These are phyloP conservation scores for Pyrrhia umbra DNA, from an alignment of 2,888 invertebrate genomes.

Conservation along the genomic window DNA sequence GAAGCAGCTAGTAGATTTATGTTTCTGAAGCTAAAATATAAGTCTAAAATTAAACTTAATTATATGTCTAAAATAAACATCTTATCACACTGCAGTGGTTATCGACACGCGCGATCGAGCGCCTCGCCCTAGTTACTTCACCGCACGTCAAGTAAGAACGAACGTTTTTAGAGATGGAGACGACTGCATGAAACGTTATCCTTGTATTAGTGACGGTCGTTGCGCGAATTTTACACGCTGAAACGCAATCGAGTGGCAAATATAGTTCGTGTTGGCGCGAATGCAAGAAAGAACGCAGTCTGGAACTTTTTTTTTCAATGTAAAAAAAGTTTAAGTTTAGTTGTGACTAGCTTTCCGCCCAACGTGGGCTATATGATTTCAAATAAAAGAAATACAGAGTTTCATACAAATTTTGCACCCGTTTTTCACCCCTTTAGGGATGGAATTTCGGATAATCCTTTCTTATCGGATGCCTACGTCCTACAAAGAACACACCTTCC, in stretches of 20 bases:
- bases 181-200: constrained; percentile 57
- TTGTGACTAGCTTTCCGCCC: constrained; percentile 6
- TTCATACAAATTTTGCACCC: too few species aligned
- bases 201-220: constrained; percentile 53
- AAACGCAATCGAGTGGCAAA: constrained; percentile 45
- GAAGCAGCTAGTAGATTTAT: too few species aligned
- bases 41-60: too few species aligned
- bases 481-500: too few species aligned
- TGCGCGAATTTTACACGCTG: constrained; percentile 45
- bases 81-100: constrained; percentile 17
- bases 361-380: too few species aligned
- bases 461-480: too few species aligned
- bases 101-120: constrained; percentile 26
- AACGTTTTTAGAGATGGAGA: constrained; percentile 42
- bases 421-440: too few species aligned
- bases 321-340: constrained; percentile 11
- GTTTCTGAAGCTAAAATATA: too few species aligned
- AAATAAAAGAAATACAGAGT: too few species aligned
- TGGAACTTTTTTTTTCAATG: constrained; percentile 3
- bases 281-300: constrained; percentile 31
- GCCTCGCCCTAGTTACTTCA: constrained; percentile 19
- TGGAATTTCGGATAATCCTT: too few species aligned
- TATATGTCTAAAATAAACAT: constrained; percentile 17
- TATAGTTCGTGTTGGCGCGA: constrained; percentile 35
- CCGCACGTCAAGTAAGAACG: constrained; percentile 30